Conservation (phyloP, 2,797 vertebrate genomes). For the Columba guinea region DNA sequence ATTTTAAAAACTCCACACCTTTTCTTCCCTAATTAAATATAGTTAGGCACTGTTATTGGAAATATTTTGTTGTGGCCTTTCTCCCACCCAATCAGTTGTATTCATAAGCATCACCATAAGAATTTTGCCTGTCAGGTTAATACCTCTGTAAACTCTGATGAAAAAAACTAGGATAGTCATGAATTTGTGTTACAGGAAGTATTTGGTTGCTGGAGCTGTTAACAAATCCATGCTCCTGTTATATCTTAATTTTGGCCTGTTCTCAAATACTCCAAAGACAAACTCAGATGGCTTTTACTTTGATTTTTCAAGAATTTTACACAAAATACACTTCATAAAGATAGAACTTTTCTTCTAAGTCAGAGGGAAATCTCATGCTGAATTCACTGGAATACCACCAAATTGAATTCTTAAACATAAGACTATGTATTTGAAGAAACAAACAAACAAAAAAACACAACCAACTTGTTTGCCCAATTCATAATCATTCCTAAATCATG, state of each 20-base stretch:
- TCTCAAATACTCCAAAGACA: not conserved
- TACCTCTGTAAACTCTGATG: not conserved
- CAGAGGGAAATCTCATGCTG: not conserved
- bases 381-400: not conserved
- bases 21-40: slow-evolving; percentile 12
- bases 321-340: not conserved
- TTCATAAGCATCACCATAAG: not conserved
- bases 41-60: slow-evolving; percentile 6
- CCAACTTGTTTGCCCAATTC: not conserved
- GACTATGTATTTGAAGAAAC: not conserved
- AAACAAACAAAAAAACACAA: not conserved
- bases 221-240: not conserved
- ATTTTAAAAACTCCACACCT: not conserved
- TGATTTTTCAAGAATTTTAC: not conserved
- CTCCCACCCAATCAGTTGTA: not conserved
- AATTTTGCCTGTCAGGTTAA: not conserved
- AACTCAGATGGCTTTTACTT: not conserved
- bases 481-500: not conserved
- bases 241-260: slow-evolving; percentile 12
- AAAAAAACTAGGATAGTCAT: not conserved
- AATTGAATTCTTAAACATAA: not conserved
- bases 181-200: not conserved
- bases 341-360: not conserved
- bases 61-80: slow-evolving; percentile 3
- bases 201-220: not conserved